Evolutionary conservation across 2,888 invertebrate genomes (phyloP).

Genomic region (Carabus problematicus): DNA sequence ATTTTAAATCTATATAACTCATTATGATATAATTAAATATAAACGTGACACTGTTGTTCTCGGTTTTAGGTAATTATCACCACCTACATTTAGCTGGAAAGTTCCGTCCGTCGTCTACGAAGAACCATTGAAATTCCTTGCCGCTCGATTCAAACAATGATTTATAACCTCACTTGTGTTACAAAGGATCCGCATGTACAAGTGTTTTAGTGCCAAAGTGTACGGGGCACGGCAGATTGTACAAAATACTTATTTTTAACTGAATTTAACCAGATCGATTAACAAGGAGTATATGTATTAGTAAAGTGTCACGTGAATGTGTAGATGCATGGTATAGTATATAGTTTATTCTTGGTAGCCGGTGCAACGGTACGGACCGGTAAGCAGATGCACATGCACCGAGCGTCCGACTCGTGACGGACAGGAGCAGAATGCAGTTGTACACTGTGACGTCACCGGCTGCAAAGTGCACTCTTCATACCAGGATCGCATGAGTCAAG

Average conservation of each 20-base stretch:
- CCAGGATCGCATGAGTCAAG: conserved; percentile 21
- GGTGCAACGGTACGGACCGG: neutral
- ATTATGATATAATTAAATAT: no score
- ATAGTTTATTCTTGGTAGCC: conserved; percentile 4
- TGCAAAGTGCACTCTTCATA: conserved; percentile 27
- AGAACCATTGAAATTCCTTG: no score
- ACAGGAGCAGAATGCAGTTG: conserved; percentile 8
- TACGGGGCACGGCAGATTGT: conserved; percentile 2
- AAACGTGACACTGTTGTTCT: no score
- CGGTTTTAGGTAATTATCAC: no score
- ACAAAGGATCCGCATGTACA: no score
- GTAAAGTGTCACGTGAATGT: conserved; percentile 21
- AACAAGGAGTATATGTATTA: neutral
- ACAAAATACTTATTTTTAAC: conserved; percentile 30
- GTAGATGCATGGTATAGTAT: neutral
- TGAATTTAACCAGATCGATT: conserved; percentile 15
- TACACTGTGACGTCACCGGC: conserved; percentile 4
- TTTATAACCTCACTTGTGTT: no score
- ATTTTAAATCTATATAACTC: no score
- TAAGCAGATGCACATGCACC: conserved; percentile 19
- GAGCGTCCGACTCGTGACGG: conserved; percentile 18
- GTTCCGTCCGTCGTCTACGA: no score
- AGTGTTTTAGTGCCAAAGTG: no score
- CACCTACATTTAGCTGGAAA: no score
- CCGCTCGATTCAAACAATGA: no score